Base-by-base conservation (phyloP, 2,888 invertebrate genomes). In the Molanna angustata region DNA sequence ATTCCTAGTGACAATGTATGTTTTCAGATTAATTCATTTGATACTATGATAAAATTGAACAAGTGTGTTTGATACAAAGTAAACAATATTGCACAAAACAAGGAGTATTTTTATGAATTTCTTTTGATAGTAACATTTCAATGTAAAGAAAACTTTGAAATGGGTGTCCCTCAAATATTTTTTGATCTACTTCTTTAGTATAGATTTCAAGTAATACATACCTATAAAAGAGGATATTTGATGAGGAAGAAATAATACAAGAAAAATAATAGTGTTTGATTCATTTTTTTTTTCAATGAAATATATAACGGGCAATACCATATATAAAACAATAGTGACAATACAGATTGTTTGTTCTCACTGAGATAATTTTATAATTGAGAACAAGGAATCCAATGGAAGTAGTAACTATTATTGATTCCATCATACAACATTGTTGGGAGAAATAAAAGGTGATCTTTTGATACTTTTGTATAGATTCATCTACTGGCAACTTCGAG, bases 271-370 rank as follows among this genome's bases (percentile, higher is more conserved):
- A 45, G 33, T 49, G 45, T 55, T 55, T 52, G 54, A 58, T 50
- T 58, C 47, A 52, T 46, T 42, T 47, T 50, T 50, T 22, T 56
- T 17, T 49, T 51, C 44, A 40, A 54, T 51, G 48, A 48, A 41
- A 56, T 52, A 52, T 51, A 55, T 43, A 52, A 58, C 31, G 47
- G 40, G 40, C 52, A 54, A 52, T 48, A 48, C 35, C 45, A 54
- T 49, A 44, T 16, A 52, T 49, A 49, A 47, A 54, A 54, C 44
- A 46, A 45, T 44, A 45, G 45, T 31, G 45, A 49, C 49, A 45
- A 47, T 40, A 45, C 40, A 47, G 44, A 45, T 42, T 32, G n/a
- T n/a, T n/a, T n/a, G 49, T 35, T 32, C 43, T 49, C 44, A 49
- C 44, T 42, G 35, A 41, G n/a, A n/a, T n/a, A 19, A 49, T 37